A percentile compares a stretch with the other conserved stretches of the same genome.
Evolutionary conservation across 2,888 invertebrate species (phyloP).

Genomic region (Drosophila anomelani): DNA sequence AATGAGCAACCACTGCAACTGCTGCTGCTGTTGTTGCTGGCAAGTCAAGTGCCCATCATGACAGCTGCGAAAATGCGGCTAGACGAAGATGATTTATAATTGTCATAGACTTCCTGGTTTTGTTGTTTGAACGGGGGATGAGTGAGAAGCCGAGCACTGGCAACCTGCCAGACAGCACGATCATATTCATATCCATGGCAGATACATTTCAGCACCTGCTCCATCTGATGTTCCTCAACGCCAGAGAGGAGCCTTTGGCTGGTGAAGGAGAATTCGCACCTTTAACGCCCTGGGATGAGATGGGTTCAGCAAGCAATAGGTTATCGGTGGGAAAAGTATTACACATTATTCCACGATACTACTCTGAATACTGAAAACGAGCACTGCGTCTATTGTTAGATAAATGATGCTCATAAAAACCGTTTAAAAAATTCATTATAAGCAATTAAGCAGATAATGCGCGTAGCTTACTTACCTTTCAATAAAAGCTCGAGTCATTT

Average conservation of each 20-base stretch:
- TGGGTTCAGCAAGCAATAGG: background rate
- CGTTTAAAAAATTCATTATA: background rate
- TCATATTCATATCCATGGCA: slow-evolving; percentile 37
- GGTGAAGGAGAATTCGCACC: background rate
- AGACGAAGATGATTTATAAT: slow-evolving; percentile 76
- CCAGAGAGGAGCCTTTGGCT: background rate
- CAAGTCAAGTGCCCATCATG: slow-evolving; percentile 72
- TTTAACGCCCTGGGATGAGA: background rate
- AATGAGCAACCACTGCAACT: slow-evolving; percentile 70
- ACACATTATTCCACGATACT: background rate
- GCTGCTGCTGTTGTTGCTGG: slow-evolving; percentile 34
- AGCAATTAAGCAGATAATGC: slow-evolving; percentile 2
- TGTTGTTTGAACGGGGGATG: slow-evolving; percentile 52
- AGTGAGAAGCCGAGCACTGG: slow-evolving; percentile 51
- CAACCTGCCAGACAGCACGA: slow-evolving; percentile 36
- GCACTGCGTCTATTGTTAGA: background rate
- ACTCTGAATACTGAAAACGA: background rate
- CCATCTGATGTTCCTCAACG: background rate
- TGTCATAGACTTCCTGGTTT: slow-evolving; percentile 77
- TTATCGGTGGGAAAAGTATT: background rate
- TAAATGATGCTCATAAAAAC: background rate
- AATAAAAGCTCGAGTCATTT: background rate
- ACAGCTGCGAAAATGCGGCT: slow-evolving; percentile 65
- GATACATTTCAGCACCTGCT: slow-evolving; percentile 49
- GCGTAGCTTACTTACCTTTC: slow-evolving; percentile 1